A percentile compares a stretch with the other conserved stretches of the same genome.
Evolutionary conservation across 2,113 vertebrate genomes (phyloP).

Genomic region (Stigmatopora argus): DNA sequence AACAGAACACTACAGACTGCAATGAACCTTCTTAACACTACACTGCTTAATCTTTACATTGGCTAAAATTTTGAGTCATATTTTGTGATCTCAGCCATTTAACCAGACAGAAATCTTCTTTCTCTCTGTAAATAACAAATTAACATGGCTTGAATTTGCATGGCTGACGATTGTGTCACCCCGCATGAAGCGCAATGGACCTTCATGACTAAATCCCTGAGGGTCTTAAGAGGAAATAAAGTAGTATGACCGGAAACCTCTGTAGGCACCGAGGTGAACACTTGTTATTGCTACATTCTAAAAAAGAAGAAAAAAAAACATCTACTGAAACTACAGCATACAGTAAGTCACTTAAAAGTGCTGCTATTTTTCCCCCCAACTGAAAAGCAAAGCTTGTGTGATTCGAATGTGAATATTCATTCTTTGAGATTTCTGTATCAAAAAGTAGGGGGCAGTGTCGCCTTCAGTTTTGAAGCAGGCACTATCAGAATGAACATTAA

Average conservation of each 20-base stretch:
- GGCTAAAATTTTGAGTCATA: neutral
- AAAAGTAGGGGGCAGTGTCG: neutral
- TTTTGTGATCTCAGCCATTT: neutral
- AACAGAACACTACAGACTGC: constrained; percentile 12
- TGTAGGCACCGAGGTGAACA: constrained; percentile 55
- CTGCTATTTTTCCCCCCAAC: neutral
- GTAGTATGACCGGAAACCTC: constrained; percentile 13
- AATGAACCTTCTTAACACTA: neutral
- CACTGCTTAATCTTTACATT: neutral
- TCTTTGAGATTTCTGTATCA: neutral
- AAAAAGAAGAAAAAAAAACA: neutral
- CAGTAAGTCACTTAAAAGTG: neutral
- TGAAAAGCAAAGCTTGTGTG: neutral
- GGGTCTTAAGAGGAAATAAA: constrained; percentile 25
- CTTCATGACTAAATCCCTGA: constrained; percentile 43
- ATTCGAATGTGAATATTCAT: neutral
- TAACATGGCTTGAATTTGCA: neutral
- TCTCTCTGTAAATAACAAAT: neutral
- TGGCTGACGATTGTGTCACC: neutral
- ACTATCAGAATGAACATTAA: constrained; percentile 14
- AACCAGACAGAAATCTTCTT: neutral
- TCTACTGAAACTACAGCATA: neutral
- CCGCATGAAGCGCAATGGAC: constrained; percentile 19
- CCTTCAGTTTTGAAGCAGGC: constrained; percentile 28
- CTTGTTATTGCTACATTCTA: constrained; percentile 24